Conservation (phyloP, 1,140 invertebrate species). For the Hyposmocoma kahamanoa region DNA sequence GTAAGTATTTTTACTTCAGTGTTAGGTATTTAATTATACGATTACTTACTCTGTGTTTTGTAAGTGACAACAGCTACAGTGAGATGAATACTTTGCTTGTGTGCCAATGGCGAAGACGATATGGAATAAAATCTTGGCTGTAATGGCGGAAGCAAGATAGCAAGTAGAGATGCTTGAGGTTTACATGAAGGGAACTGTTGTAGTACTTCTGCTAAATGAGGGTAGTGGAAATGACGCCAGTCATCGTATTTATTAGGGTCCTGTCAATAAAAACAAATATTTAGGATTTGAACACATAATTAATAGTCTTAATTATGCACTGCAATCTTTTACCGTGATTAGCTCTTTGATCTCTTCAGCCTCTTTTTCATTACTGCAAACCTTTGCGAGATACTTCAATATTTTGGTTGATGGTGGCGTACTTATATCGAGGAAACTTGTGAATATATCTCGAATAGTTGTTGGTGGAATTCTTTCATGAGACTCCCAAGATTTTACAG, state of each 20-base stretch:
- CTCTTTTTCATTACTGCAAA: constrained; percentile 84
- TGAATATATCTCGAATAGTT: constrained; percentile 84
- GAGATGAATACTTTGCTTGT: constrained; percentile 87
- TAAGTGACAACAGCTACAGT: constrained; percentile 95
- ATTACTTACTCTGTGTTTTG: constrained; percentile 81
- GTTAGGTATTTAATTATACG: no score
- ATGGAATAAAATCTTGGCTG: constrained; percentile 97
- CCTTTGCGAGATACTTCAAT: constrained; percentile 85
- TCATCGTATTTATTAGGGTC: constrained; percentile 93
- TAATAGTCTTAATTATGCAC: constrained; percentile 15
- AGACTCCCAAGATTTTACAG: constrained; percentile 87
- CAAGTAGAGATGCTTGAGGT: constrained; percentile 86
- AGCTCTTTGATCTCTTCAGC: constrained; percentile 80
- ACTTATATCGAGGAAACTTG: constrained; percentile 92
- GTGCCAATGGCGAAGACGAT: constrained; percentile 87
- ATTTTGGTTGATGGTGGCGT: constrained; percentile 93
- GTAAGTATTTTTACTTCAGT: neutral
- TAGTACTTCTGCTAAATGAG: constrained; percentile 90
- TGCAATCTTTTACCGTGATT: constrained; percentile 81
- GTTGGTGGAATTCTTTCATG: constrained; percentile 88
- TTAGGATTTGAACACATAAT: neutral
- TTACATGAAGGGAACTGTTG: constrained; percentile 90
- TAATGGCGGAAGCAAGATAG: constrained; percentile 87
- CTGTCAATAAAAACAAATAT: constrained; percentile 70
- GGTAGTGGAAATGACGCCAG: constrained; percentile 91